Percentiles rank a stretch among this genome's conserved stretches.
phyloP scores from a whole-genome alignment of 64 coral and sea anemone species.

The Pocillopora damicornis region DNA sequence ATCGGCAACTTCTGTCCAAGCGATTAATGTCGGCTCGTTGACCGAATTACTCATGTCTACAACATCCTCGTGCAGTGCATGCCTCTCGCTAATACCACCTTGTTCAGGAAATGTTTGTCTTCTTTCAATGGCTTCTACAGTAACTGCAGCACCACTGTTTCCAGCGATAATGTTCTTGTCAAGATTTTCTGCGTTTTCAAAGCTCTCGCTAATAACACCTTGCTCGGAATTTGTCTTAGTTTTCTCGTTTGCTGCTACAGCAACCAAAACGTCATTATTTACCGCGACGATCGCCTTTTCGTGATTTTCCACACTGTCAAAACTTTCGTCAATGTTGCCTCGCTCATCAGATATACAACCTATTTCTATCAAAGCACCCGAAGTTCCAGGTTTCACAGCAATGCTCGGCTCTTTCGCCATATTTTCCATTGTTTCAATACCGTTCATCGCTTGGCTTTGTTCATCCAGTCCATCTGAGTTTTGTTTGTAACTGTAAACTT shows the following conservation, averaged over 20 bases:
- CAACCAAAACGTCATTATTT: too few species aligned
- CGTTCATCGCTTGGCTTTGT: neutral
- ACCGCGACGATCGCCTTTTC: too few species aligned
- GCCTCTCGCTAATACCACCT: neutral
- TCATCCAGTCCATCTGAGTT: neutral
- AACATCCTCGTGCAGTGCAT: neutral
- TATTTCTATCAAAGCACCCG: too few species aligned
- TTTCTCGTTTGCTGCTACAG: too few species aligned
- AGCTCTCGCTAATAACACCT: too few species aligned
- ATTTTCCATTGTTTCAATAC: neutral
- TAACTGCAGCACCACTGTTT: neutral
- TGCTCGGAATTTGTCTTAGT: too few species aligned
- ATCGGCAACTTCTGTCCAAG: neutral
- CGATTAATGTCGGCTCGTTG: neutral
- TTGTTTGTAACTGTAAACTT: constrained; percentile 40
- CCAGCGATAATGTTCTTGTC: neutral
- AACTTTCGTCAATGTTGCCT: too few species aligned
- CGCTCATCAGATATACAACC: too few species aligned
- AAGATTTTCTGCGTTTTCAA: neutral
- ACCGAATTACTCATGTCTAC: neutral
- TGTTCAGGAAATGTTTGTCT: neutral
- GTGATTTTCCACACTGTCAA: too few species aligned
- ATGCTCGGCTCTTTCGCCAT: neutral
- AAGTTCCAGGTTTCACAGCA: too few species aligned
- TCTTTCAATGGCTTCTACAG: neutral